Conservation (phyloP, 2,797 vertebrate genomes). For the Garrulus glandarius region DNA sequence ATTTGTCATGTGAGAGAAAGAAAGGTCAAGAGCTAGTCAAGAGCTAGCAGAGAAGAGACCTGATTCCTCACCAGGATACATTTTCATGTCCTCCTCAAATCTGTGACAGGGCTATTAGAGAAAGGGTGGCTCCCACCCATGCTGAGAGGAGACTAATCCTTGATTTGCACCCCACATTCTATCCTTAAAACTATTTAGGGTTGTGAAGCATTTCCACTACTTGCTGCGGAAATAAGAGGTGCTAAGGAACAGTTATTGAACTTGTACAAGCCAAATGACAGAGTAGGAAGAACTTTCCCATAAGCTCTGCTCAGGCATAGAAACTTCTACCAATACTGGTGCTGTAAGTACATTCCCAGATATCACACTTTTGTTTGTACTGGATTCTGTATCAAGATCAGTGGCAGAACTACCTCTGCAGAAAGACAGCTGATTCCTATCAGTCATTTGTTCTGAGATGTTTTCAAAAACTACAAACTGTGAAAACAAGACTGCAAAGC, state of each 20-base stretch:
- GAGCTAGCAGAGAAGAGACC: neutral
- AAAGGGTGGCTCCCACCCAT: neutral
- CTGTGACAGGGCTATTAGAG: neutral
- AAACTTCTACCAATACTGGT: neutral
- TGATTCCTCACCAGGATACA: neutral
- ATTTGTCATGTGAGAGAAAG: neutral
- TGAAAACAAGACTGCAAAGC: neutral
- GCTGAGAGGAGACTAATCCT: neutral
- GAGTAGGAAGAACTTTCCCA: neutral
- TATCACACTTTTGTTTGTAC: neutral
- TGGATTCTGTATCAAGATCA: neutral
- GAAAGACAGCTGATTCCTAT: neutral
- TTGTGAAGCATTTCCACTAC: neutral
- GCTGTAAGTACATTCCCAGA: neutral
- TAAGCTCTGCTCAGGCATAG: neutral
- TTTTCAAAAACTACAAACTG: neutral
- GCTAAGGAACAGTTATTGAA: neutral
- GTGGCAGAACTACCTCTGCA: neutral
- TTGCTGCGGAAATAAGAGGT: neutral
- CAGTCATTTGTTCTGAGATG: neutral
- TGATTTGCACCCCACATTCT: neutral
- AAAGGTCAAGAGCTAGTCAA: neutral
- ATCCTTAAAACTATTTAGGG: neutral
- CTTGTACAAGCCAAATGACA: neutral
- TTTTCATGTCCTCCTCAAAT: neutral